These are phyloP conservation scores for Gasterosteus aculeatus DNA, from an alignment of 2,113 vertebrate genomes.

Conservation along the genomic window DNA sequence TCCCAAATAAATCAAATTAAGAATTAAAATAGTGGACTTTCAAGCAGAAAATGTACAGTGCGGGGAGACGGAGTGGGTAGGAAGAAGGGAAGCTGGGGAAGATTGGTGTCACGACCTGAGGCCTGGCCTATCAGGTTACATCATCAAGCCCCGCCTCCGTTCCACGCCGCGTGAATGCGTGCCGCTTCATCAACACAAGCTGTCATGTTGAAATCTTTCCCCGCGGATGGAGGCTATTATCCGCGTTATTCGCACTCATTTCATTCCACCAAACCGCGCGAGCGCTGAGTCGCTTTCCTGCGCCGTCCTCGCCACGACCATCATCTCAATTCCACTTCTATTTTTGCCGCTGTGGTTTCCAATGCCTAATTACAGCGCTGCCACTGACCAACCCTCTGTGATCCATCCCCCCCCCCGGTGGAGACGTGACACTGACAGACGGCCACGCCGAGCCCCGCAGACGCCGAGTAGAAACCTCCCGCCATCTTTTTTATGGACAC, in stretches of 20 bases:
- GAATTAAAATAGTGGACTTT: background rate
- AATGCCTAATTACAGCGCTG: constrained; percentile 52
- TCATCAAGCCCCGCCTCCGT: no score
- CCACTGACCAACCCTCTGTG: constrained; percentile 45
- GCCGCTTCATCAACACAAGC: no score
- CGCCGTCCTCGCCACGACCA: constrained; percentile 27
- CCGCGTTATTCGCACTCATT: no score
- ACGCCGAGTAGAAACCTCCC: constrained; percentile 39
- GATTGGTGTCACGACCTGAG: background rate
- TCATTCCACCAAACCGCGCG: constrained; percentile 20
- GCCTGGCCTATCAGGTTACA: background rate
- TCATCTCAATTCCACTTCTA: constrained; percentile 59
- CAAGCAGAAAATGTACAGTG: background rate
- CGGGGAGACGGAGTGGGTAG: background rate
- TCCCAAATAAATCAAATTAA: background rate
- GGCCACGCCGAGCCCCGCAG: constrained; percentile 31
- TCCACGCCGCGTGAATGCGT: no score
- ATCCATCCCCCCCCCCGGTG: constrained; percentile 45
- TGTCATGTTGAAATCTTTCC: background rate
- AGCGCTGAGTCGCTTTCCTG: constrained; percentile 12
- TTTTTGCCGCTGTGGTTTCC: constrained; percentile 48
- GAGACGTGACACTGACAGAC: constrained; percentile 33
- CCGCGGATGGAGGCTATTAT: background rate
- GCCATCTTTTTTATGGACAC: constrained; percentile 37
- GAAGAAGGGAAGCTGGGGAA: background rate